phyloP scores from a whole-genome alignment of 2,888 invertebrate species.

The Ferdinandea cuprea region DNA sequence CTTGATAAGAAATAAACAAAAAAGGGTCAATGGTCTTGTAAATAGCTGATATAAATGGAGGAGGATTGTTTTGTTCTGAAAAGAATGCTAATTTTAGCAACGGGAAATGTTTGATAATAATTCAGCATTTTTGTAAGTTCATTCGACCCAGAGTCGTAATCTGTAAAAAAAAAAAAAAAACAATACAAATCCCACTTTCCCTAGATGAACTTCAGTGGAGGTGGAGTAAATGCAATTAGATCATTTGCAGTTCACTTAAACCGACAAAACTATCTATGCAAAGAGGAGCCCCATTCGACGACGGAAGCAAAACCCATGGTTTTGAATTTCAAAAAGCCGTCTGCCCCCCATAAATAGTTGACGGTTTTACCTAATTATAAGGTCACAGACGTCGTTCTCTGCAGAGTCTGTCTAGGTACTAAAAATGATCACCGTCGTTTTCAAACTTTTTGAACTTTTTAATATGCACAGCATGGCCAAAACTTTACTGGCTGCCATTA shows the following conservation, averaged over 20 bases:
- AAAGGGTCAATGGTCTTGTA: slow-evolving; percentile 43
- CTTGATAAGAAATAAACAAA: slow-evolving; percentile 16
- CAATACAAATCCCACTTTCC: slow-evolving; percentile 28
- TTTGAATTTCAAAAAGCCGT: slow-evolving; percentile 61
- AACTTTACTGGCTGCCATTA: slow-evolving; percentile 16
- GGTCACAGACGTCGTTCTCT: slow-evolving; percentile 62
- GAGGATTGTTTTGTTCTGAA: slow-evolving; percentile 3
- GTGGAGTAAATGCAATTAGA: slow-evolving; percentile 72
- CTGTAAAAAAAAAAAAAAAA: no score
- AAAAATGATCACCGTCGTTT: slow-evolving; percentile 31
- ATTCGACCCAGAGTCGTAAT: no score
- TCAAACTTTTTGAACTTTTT: slow-evolving; percentile 64
- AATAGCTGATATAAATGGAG: slow-evolving; percentile 24
- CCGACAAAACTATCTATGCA: slow-evolving; percentile 45
- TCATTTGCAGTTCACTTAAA: slow-evolving; percentile 25
- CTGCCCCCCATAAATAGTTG: background rate
- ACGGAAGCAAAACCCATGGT: slow-evolving; percentile 70
- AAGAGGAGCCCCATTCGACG: slow-evolving; percentile 34
- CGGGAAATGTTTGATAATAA: no score
- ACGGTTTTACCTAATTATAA: slow-evolving; percentile 63
- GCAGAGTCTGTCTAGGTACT: slow-evolving; percentile 25
- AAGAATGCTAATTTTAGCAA: slow-evolving; percentile 4
- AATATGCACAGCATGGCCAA: slow-evolving; percentile 64
- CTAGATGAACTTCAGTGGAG: no score
- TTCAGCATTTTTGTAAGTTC: no score